A percentile compares a stretch with the other conserved stretches of the same genome.
Evolutionary conservation across 2,113 vertebrate species (phyloP).

Genomic region (Archilochus colubris): DNA sequence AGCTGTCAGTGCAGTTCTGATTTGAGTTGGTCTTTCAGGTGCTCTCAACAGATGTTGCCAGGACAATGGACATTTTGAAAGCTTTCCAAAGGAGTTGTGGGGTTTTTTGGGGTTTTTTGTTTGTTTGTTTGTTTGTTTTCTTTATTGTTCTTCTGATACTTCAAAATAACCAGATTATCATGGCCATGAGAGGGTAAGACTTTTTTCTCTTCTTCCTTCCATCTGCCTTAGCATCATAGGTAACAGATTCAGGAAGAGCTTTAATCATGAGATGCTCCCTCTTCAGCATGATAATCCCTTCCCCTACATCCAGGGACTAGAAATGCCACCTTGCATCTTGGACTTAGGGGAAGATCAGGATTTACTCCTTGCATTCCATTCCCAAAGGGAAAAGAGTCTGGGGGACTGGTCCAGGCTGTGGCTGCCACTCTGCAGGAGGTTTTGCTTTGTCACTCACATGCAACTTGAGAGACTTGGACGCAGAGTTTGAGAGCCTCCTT

Average conservation of each 20-base stretch:
- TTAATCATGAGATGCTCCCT: not conserved
- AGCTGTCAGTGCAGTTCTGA: slow-evolving; percentile 41
- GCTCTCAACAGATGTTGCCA: slow-evolving; percentile 35
- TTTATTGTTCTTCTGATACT: not conserved
- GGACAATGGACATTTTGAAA: slow-evolving; percentile 37
- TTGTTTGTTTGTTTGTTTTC: no score
- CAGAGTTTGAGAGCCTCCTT: not conserved
- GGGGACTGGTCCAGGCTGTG: not conserved
- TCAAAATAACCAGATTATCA: not conserved
- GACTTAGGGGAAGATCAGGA: not conserved
- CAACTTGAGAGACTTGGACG: no score
- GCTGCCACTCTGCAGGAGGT: not conserved
- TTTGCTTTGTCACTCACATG: rapidly evolving
- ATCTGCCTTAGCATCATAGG: not conserved
- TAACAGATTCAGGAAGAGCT: not conserved
- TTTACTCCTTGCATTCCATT: not conserved
- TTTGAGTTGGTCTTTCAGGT: slow-evolving; percentile 14
- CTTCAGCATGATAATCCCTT: not conserved
- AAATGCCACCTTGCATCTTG: not conserved
- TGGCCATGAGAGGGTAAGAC: not conserved
- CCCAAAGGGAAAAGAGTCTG: not conserved
- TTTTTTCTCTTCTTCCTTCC: not conserved
- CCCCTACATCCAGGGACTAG: not conserved
- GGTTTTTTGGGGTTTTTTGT: no score
- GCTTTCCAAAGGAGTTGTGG: not conserved